These are phyloP conservation scores for Anabas testudineus DNA, from an alignment of 2,797 vertebrate species.

Conservation along the genomic window DNA sequence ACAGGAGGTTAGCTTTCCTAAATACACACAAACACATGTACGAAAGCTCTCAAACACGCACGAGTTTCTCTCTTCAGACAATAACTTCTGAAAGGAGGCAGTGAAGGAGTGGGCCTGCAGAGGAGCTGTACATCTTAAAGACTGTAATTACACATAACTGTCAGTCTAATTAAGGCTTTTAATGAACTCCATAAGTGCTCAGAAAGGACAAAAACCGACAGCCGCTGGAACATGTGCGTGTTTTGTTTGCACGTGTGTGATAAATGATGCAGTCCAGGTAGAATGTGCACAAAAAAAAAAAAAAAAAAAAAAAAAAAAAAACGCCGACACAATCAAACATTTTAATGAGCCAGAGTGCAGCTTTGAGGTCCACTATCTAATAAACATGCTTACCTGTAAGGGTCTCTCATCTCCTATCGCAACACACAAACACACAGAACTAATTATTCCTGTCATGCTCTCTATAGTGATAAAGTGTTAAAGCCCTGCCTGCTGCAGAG, in stretches of 20 bases:
- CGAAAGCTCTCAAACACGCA: slow-evolving; percentile 21
- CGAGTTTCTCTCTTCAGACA: slow-evolving; percentile 38
- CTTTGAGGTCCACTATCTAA: slow-evolving; percentile 59
- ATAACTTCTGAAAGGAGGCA: slow-evolving; percentile 61
- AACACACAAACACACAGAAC: slow-evolving; percentile 12
- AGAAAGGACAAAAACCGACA: slow-evolving; percentile 72
- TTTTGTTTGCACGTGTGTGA: slow-evolving; percentile 41
- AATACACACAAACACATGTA: slow-evolving; percentile 50
- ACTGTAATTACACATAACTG: slow-evolving; percentile 85
- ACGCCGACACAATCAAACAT: slow-evolving; percentile 66
- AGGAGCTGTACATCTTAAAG: slow-evolving; percentile 82
- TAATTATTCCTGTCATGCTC: slow-evolving; percentile 51
- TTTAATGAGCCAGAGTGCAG: slow-evolving; percentile 65
- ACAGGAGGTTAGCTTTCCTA: slow-evolving; percentile 34
- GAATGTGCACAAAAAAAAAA: slow-evolving; percentile 23
- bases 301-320: slow-evolving; percentile 7
- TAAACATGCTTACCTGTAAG: slow-evolving; percentile 64
- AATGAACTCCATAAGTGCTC: slow-evolving; percentile 80
- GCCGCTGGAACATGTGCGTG: slow-evolving; percentile 45
- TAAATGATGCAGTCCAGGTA: slow-evolving; percentile 56
- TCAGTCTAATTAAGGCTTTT: slow-evolving; percentile 86
- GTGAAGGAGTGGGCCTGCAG: slow-evolving; percentile 70
- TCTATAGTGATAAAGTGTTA: slow-evolving; percentile 57
- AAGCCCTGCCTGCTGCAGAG: slow-evolving; percentile 46
- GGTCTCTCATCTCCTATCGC: slow-evolving; percentile 21